Conservation (phyloP, 2,113 vertebrate genomes). For the Sakesphorus luctuosus region DNA sequence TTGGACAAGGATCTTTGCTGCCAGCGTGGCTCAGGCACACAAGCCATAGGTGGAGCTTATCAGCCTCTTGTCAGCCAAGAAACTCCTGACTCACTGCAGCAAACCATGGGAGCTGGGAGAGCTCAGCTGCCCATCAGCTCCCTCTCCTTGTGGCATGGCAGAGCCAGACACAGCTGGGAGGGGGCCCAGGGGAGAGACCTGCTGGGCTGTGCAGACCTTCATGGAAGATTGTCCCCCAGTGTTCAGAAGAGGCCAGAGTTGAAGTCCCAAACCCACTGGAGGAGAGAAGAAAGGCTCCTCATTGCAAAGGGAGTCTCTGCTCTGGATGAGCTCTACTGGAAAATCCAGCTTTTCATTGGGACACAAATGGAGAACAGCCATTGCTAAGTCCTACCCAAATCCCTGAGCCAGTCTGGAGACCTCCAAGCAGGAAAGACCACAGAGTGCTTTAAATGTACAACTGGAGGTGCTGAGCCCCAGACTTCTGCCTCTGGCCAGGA, state of each 20-base stretch:
- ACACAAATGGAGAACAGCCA: background rate
- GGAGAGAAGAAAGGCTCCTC: background rate
- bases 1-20: background rate
- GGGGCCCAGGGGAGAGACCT: background rate
- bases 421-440: background rate
- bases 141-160: background rate
- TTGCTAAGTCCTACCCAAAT: background rate
- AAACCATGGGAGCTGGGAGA: background rate
- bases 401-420: background rate
- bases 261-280: background rate
- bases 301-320: background rate
- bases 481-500: background rate
- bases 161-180: fast-evolving
- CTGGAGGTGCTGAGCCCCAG: background rate
- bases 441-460: background rate
- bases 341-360: background rate
- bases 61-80: background rate
- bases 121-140: background rate
- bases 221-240: fast-evolving
- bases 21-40: fast-evolving
- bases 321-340: background rate
- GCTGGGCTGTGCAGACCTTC: background rate
- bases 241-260: background rate
- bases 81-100: background rate
- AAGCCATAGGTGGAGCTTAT: background rate